These are phyloP conservation scores for Eurytoma adleriae DNA, from an alignment of 2,888 invertebrate genomes.

Conservation along the genomic window DNA sequence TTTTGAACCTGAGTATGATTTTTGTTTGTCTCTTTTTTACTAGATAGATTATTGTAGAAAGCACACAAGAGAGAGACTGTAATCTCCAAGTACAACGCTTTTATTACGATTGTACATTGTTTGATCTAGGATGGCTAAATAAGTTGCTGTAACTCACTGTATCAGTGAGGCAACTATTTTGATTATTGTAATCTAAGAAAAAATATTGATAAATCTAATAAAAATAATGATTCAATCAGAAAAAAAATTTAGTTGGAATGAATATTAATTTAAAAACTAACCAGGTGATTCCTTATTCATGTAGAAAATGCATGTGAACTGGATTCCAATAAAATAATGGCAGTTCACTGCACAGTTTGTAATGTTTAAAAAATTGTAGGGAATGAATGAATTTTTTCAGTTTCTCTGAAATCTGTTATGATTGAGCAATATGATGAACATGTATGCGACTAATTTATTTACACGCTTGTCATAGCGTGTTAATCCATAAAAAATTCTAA, in stretches of 20 bases:
- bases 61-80: slow-evolving; percentile 55
- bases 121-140: slow-evolving; percentile 57
- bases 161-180: slow-evolving; percentile 73
- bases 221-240: slow-evolving; percentile 58
- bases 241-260: slow-evolving; percentile 50
- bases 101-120: slow-evolving; percentile 57
- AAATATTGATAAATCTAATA: slow-evolving; percentile 70
- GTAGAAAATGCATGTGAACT: slow-evolving; percentile 49
- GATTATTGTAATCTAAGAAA: slow-evolving; percentile 68
- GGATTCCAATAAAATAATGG: slow-evolving; percentile 57
- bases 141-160: slow-evolving; percentile 70
- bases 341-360: slow-evolving; percentile 68
- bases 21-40: slow-evolving; percentile 51
- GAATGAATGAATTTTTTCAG: slow-evolving; percentile 57
- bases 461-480: slow-evolving; percentile 33
- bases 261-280: slow-evolving; percentile 39
- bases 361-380: slow-evolving; percentile 65
- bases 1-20: slow-evolving; percentile 51
- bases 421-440: slow-evolving; percentile 26
- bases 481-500: slow-evolving; percentile 5
- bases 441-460: slow-evolving; percentile 42
- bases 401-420: slow-evolving; percentile 21
- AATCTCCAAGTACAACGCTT: slow-evolving; percentile 56
- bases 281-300: slow-evolving; percentile 48
- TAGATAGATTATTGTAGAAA: slow-evolving; percentile 51